Evolutionary conservation across 2,113 vertebrate genomes (phyloP).

Genomic region (Nematolebias whitei): DNA sequence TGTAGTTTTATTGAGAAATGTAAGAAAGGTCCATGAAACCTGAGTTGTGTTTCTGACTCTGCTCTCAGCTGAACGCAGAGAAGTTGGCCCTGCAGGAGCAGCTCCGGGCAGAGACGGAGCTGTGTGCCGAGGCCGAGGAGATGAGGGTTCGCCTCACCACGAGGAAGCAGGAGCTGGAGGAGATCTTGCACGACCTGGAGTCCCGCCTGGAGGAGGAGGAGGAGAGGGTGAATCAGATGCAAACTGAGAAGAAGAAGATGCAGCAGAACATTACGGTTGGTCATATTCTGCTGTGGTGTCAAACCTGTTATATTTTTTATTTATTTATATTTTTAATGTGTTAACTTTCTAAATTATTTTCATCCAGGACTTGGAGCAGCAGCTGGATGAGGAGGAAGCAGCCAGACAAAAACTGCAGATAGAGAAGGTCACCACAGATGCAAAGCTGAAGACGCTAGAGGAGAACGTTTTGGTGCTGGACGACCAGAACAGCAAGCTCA

Average conservation of each 20-base stretch:
- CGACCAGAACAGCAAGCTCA: conserved; percentile 91
- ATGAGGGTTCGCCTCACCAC: conserved; percentile 89
- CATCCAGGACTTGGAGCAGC: conserved; percentile 92
- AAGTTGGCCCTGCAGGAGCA: conserved; percentile 96
- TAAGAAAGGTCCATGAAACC: background rate
- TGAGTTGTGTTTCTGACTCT: background rate
- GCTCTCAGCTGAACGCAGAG: conserved; percentile 85
- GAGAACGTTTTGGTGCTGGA: conserved; percentile 92
- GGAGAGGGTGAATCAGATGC: conserved; percentile 87
- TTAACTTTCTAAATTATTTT: background rate
- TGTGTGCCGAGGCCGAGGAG: conserved; percentile 96
- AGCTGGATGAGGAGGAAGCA: conserved; percentile 94
- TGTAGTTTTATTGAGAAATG: background rate
- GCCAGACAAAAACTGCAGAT: conserved; percentile 95
- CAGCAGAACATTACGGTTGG: conserved; percentile 93
- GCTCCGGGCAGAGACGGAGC: conserved; percentile 94
- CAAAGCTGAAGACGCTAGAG: conserved; percentile 93
- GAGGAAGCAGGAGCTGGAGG: conserved; percentile 96
- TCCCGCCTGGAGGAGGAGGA: conserved; percentile 96
- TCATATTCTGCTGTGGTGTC: background rate
- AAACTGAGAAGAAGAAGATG: conserved; percentile 94
- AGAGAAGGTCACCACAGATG: conserved; percentile 92
- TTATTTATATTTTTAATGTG: background rate
- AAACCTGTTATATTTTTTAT: too few relatives aligned
- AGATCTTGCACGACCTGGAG: conserved; percentile 94